phyloP scores from a whole-genome alignment of 2,888 invertebrate genomes.

The Netelia melanura region DNA sequence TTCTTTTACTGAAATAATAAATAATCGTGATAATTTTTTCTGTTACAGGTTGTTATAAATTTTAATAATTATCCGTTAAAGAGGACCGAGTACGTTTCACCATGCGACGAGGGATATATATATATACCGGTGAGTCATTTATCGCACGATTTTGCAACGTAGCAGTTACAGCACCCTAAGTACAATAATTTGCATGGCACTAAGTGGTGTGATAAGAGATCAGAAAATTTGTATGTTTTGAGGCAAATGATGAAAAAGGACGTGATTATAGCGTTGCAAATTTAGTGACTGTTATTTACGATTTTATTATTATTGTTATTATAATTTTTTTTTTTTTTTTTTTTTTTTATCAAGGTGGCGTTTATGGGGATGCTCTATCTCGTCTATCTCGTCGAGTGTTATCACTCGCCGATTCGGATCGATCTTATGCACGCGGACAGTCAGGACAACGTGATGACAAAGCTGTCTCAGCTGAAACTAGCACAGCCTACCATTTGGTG shows the following conservation, averaged over 20 bases:
- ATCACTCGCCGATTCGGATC: slow-evolving; percentile 91
- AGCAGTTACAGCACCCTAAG: too few species aligned
- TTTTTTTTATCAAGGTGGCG: slow-evolving; percentile 85
- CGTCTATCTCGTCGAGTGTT: slow-evolving; percentile 93
- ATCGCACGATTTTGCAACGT: too few species aligned
- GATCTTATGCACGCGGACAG: slow-evolving; percentile 89
- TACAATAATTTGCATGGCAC: too few species aligned
- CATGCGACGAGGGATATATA: slow-evolving; percentile 93
- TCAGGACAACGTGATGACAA: slow-evolving; percentile 88
- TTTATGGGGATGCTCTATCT: slow-evolving; percentile 92
- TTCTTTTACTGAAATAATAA: neutral
- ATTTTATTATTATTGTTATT: slow-evolving; percentile 7
- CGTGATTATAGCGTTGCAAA: neutral
- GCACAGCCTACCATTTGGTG: slow-evolving; percentile 94
- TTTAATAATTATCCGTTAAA: slow-evolving; percentile 88
- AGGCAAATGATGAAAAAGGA: neutral
- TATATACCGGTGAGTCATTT: slow-evolving; percentile 88
- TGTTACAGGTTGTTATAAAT: slow-evolving; percentile 86
- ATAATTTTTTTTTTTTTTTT: neutral
- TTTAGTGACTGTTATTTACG: neutral
- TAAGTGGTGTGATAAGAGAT: too few species aligned
- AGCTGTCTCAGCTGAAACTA: slow-evolving; percentile 88
- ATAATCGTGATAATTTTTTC: too few species aligned
- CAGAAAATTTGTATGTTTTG: neutral
- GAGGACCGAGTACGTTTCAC: slow-evolving; percentile 89